Evolutionary conservation across 2,888 invertebrate genomes (phyloP).

Genomic region (Andrena flavipes): DNA sequence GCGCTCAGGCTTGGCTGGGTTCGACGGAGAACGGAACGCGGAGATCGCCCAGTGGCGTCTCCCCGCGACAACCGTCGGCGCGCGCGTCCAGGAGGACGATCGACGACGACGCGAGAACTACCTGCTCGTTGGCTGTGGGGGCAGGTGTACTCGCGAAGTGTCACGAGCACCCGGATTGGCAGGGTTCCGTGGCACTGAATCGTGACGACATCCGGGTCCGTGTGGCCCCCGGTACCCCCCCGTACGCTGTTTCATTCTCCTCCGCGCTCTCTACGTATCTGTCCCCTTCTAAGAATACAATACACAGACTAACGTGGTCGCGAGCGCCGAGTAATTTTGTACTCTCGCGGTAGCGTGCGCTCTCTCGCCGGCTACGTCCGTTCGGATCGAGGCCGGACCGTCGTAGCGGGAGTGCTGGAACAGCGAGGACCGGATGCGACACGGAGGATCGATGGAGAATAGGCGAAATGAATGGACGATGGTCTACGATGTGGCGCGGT

Average conservation of each 20-base stretch:
- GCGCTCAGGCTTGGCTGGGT: background rate
- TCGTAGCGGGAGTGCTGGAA: slow-evolving; percentile 14
- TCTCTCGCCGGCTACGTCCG: slow-evolving; percentile 4
- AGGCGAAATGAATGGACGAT: slow-evolving; percentile 44
- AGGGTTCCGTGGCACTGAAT: slow-evolving; percentile 44
- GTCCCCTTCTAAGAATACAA: slow-evolving; percentile 6
- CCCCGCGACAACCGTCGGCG: background rate
- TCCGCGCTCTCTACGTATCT: background rate
- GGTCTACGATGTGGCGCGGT: slow-evolving; percentile 37
- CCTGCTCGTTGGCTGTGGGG: slow-evolving; percentile 23
- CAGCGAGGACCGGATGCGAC: slow-evolving; percentile 32
- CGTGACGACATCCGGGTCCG: slow-evolving; percentile 37
- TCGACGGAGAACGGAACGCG: background rate
- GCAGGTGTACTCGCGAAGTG: slow-evolving; percentile 29
- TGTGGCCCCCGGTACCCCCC: slow-evolving; percentile 2
- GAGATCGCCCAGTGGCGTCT: background rate
- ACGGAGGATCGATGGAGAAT: slow-evolving; percentile 33
- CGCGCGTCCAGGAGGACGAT: background rate
- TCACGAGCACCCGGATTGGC: slow-evolving; percentile 32
- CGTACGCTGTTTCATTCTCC: slow-evolving; percentile 16
- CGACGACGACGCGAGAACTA: background rate
- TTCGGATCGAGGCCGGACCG: background rate
- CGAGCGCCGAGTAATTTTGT: slow-evolving; percentile 53
- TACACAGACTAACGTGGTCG: slow-evolving; percentile 1
- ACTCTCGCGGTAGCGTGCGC: slow-evolving; percentile 29